Evolutionary conservation across 2,113 vertebrate genomes (phyloP).

Genomic region (Zosterops hypoxanthus): DNA sequence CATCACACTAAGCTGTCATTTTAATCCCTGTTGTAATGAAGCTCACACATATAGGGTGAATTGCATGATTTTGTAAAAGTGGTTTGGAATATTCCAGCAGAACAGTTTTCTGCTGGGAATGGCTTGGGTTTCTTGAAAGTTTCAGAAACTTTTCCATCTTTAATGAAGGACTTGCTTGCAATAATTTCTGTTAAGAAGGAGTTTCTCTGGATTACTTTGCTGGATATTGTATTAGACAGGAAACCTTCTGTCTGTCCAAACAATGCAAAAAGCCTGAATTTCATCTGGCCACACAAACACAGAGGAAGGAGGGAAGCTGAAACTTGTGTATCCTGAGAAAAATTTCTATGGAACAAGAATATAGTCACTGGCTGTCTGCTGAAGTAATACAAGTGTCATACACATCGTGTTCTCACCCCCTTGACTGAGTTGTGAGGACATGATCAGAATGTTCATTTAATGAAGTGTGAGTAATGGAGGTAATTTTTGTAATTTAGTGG

Average conservation of each 20-base stretch:
- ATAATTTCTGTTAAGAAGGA: neutral
- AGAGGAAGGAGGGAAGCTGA: neutral
- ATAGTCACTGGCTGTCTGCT: neutral
- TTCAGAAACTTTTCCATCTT: neutral
- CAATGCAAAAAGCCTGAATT: neutral
- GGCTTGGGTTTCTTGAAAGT: neutral
- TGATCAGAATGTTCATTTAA: neutral
- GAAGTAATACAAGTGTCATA: neutral
- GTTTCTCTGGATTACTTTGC: neutral
- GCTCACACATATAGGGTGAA: neutral
- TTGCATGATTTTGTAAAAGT: neutral
- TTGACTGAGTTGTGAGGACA: neutral
- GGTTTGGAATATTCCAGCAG: neutral
- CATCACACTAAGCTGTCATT: constrained; percentile 46
- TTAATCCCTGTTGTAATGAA: constrained; percentile 61
- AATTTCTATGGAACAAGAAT: neutral
- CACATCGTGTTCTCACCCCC: neutral
- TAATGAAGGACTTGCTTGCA: neutral
- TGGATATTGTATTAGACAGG: neutral
- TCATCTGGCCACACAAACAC: neutral
- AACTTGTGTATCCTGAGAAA: neutral
- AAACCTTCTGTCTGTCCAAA: neutral
- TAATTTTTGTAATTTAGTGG: neutral
- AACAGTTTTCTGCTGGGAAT: neutral
- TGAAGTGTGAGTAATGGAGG: constrained; percentile 12